Percentiles rank a stretch among this genome's conserved stretches.
phyloP scores from a whole-genome alignment of 2,113 vertebrate genomes.

The Hydropotes inermis region DNA sequence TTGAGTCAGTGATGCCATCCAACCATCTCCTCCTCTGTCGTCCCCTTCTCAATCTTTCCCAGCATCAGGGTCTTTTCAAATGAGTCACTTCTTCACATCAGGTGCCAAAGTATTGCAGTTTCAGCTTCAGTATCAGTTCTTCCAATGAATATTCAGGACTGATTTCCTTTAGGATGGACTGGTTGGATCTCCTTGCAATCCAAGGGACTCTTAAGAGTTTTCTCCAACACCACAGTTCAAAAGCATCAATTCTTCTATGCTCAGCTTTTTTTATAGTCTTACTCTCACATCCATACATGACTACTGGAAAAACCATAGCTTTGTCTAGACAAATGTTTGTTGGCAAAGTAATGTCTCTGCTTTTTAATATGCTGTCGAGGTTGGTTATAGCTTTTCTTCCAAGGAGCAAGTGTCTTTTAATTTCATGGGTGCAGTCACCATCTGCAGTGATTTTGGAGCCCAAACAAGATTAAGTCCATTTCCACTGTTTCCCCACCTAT shows the following conservation, averaged over 20 bases:
- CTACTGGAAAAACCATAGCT: neutral
- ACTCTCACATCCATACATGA: neutral
- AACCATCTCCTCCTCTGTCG: neutral
- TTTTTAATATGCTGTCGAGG: neutral
- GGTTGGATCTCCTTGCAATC: neutral
- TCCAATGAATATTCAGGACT: neutral
- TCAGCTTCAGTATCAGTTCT: neutral
- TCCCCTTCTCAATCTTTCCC: neutral
- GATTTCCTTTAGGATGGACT: neutral
- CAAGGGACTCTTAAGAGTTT: neutral
- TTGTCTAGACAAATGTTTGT: accelerated
- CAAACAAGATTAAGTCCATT: neutral
- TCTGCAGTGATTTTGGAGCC: neutral
- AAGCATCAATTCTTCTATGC: neutral
- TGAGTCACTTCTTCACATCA: neutral
- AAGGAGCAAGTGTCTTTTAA: neutral
- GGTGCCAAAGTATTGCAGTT: neutral
- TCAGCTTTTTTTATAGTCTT: neutral
- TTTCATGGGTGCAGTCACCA: neutral
- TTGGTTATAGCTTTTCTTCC: neutral
- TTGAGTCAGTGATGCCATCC: neutral
- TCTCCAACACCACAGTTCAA: neutral
- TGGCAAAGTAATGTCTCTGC: neutral
- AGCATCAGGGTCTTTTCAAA: neutral
- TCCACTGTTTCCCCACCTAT: neutral